Percentiles rank a stretch among this genome's conserved stretches.
phyloP scores from a whole-genome alignment of 2,888 invertebrate genomes.

The Thalpophila matura region DNA sequence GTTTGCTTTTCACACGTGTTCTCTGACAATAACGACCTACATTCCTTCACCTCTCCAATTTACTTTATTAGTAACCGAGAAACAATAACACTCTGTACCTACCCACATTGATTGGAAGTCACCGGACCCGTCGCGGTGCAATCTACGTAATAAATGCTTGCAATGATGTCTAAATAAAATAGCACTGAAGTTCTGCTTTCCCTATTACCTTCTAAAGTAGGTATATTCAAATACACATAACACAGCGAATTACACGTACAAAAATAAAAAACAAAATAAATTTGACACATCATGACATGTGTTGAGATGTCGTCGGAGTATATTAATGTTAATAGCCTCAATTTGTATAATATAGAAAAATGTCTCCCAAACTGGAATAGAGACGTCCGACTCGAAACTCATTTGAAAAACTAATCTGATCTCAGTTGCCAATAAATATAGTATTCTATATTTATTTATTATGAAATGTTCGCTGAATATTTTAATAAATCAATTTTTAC shows the following conservation, averaged over 20 bases:
- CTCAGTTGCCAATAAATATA: slow-evolving; percentile 47
- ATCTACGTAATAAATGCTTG: not conserved
- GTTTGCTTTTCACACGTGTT: slow-evolving; percentile 87
- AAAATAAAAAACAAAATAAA: slow-evolving; percentile 37
- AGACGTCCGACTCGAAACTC: slow-evolving; percentile 54
- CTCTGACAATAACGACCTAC: slow-evolving; percentile 69
- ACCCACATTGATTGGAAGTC: not conserved
- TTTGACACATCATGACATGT: slow-evolving; percentile 51
- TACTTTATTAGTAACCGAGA: slow-evolving; percentile 25
- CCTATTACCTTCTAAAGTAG: not conserved
- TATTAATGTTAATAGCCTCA: slow-evolving; percentile 63
- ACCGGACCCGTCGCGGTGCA: not conserved
- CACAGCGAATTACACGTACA: slow-evolving; percentile 12
- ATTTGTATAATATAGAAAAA: slow-evolving; percentile 57
- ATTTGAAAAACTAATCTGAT: slow-evolving; percentile 59
- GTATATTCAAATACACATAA: not conserved
- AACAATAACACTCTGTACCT: slow-evolving; percentile 5
- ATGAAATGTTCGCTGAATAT: slow-evolving; percentile 38
- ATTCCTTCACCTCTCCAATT: slow-evolving; percentile 61
- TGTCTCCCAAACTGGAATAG: slow-evolving; percentile 59
- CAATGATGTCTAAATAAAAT: not conserved
- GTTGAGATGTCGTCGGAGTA: slow-evolving; percentile 59
- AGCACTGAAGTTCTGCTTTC: not conserved
- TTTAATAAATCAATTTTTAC: slow-evolving; percentile 50
- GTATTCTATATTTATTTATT: slow-evolving; percentile 43